Conservation (phyloP, 2,113 vertebrate species). For the Podarcis cretensis region DNA sequence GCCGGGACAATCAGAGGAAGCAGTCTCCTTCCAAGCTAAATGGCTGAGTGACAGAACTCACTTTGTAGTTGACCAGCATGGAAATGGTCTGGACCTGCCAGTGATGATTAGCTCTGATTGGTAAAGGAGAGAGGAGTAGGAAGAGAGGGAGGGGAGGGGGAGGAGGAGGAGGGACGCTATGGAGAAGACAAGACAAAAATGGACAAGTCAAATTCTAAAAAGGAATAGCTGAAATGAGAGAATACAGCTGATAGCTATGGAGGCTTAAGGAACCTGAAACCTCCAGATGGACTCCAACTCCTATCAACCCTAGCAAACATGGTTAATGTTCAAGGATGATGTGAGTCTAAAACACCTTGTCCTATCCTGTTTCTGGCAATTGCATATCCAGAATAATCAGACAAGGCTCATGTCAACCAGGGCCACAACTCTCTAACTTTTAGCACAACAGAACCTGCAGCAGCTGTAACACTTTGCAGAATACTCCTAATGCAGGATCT, state of each 20-base stretch:
- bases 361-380: not conserved
- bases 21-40: conserved; percentile 33
- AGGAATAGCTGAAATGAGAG: not conserved
- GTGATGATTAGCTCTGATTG: not conserved
- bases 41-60: conserved; percentile 14
- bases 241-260: not conserved
- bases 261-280: not conserved
- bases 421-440: too few relatives aligned
- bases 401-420: too few relatives aligned
- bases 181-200: not conserved
- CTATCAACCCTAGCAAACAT: too few relatives aligned
- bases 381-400: too few relatives aligned
- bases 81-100: not conserved
- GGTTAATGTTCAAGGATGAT: too few relatives aligned
- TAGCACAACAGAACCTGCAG: too few relatives aligned
- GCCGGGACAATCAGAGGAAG: conserved; percentile 31
- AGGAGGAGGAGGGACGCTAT: not conserved
- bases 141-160: too few relatives aligned
- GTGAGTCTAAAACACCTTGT: too few relatives aligned
- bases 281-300: too few relatives aligned
- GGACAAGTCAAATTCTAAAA: not conserved
- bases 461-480: too few relatives aligned
- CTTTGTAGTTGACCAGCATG: not conserved
- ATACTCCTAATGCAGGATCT: too few relatives aligned
- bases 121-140: not conserved